phyloP scores from a whole-genome alignment of 2,888 invertebrate species.

The Oscheius sp. region DNA sequence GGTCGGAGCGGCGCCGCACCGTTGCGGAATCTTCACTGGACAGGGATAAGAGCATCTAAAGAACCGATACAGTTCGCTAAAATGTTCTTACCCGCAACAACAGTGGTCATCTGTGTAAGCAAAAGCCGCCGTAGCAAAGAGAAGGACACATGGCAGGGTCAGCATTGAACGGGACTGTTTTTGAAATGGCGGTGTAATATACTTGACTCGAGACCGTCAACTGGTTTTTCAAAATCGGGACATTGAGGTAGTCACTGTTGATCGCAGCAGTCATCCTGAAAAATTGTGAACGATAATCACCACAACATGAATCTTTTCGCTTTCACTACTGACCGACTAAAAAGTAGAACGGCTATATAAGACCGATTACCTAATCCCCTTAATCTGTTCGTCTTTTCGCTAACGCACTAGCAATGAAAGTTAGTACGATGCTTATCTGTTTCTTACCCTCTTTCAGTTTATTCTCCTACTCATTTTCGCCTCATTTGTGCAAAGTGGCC shows the following conservation, averaged over 20 bases:
- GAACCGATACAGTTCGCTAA: background rate
- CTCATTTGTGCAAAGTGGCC: slow-evolving; percentile 33
- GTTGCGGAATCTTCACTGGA: slow-evolving; percentile 9
- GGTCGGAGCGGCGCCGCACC: slow-evolving; percentile 23
- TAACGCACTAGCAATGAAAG: slow-evolving; percentile 2
- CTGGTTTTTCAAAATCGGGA: slow-evolving; percentile 28
- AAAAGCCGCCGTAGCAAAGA: background rate
- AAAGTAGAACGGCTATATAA: slow-evolving; percentile 34
- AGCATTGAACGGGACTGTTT: slow-evolving; percentile 27
- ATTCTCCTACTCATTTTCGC: background rate
- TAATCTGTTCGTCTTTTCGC: slow-evolving; percentile 3
- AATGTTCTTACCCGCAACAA: slow-evolving; percentile 23
- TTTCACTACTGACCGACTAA: slow-evolving; percentile 29
- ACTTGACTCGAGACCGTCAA: slow-evolving; percentile 30
- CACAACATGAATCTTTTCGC: slow-evolving; percentile 3
- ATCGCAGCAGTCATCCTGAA: slow-evolving; percentile 11
- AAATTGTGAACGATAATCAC: background rate
- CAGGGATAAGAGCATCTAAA: slow-evolving; percentile 18
- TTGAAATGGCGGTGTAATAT: slow-evolving; percentile 28
- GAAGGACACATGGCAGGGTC: slow-evolving; percentile 20
- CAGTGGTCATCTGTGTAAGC: slow-evolving; percentile 19
- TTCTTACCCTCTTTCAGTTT: slow-evolving; percentile 10
- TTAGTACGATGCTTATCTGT: background rate
- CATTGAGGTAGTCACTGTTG: slow-evolving; percentile 12
- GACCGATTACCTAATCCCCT: slow-evolving; percentile 3